Base-by-base conservation (phyloP, 2,888 invertebrate species). In the Allygus modestus region DNA sequence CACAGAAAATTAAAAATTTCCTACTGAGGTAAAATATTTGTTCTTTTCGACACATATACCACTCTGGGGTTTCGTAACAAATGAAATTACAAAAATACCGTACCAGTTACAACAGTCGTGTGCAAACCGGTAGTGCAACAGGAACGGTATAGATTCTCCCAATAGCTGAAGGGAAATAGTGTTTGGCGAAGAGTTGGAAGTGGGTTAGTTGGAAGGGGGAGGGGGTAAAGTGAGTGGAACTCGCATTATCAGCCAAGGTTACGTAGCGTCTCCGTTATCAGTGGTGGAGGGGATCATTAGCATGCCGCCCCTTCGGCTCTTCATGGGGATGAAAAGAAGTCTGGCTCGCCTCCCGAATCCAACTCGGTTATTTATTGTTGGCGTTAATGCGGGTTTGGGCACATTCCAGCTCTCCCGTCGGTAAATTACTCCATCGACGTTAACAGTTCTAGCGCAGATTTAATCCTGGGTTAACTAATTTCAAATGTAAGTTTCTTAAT, bases 301-400 rank as follows among this genome's bases (percentile, higher is more conserved):
- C 51, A 51, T 58, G 20, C 58, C 26, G 2, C 58, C 58, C 58
- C 37, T 37, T 20, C 23, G 23, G 58, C 2, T 58, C 51, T 51
- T 15, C 58, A 58, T 23, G 58, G 58, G 58, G 58, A 58, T 58
- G 58, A 58, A 23, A 26, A 58, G 26, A 26, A 58, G 1, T 58
- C 20, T 58, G 58, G 58, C 58, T 20, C 15, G 58, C 9, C 26
- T 58, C 58, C 58, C 23, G n/a, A 51, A 58, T 20, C 12, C 20
- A 58, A 58, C 58, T 58, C 58, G 26, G 58, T 58, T 58, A 58
- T 58, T 58, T 58, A 58, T 58, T 23, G 58, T 58, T 58, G 23
- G 2, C 58, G 58, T 58, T 58, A 23, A 58, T 58, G 58, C 58
- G 58, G 58, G 58, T 58, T 58, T 58, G 58, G 58, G 26, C 26